Percentiles rank a stretch among this genome's conserved stretches.
These are phyloP conservation scores for Tenebrio molitor DNA, from an alignment of 1,140 invertebrate genomes.

Conservation along the genomic window DNA sequence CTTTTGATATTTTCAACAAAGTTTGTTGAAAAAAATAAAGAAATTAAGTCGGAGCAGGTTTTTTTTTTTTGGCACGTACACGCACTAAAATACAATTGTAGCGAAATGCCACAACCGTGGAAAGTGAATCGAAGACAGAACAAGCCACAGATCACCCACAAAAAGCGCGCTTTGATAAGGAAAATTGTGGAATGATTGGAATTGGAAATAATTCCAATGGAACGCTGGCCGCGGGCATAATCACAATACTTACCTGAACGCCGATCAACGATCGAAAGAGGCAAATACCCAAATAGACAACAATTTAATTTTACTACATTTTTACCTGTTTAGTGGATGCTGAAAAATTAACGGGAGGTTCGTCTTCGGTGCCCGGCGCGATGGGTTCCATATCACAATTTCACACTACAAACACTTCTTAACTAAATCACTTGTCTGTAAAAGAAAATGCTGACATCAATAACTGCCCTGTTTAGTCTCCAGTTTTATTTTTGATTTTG, in stretches of 20 bases:
- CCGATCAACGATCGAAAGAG: constrained; percentile 4
- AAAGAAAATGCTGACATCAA: constrained; percentile 23
- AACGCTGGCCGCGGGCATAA: neutral
- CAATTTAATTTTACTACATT: constrained; percentile 39
- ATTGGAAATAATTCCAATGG: neutral
- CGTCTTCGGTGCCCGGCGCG: constrained; percentile 63
- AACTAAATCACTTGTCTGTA: constrained; percentile 44
- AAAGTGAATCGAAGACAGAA: constrained; percentile 4
- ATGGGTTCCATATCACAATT: constrained; percentile 60
- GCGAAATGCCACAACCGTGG: constrained; percentile 25
- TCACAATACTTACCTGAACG: constrained; percentile 36
- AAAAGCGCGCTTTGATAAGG: neutral
- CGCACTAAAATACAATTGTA: constrained; percentile 13
- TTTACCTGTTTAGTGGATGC: constrained; percentile 61
- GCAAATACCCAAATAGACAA: constrained; percentile 39
- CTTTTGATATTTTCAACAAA: constrained; percentile 35
- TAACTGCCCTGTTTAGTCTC: neutral
- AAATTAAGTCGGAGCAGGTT: neutral
- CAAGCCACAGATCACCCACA: constrained; percentile 26
- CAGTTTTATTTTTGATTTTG: constrained; percentile 1
- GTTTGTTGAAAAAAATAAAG: constrained; percentile 29
- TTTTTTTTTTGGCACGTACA: neutral
- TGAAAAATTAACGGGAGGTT: constrained; percentile 54
- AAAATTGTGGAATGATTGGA: too few relatives aligned
- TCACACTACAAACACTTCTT: constrained; percentile 53